phyloP scores from a whole-genome alignment of 1,140 invertebrate species.

The Lucilia sericata region DNA sequence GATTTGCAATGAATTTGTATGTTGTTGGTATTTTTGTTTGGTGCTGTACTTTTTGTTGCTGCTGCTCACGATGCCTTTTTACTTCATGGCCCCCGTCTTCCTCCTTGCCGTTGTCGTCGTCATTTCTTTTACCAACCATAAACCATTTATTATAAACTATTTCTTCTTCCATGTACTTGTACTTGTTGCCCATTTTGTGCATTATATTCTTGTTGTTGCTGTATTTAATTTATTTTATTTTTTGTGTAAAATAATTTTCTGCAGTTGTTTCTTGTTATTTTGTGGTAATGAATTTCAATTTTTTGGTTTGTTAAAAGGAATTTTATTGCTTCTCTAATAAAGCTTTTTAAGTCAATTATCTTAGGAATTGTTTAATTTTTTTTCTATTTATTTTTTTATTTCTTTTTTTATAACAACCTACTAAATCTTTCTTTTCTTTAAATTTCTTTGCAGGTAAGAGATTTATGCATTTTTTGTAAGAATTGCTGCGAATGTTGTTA shows the following conservation, averaged over 20 bases:
- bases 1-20: conserved; percentile 5
- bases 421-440: not conserved
- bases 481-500: no score
- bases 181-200: not conserved
- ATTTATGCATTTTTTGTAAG: no score
- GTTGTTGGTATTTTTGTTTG: conserved; percentile 41
- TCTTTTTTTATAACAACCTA: not conserved
- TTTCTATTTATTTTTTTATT: not conserved
- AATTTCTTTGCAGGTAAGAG: conserved; percentile 15
- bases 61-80: not conserved
- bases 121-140: not conserved
- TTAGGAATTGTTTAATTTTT: conserved; percentile 18
- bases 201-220: not conserved
- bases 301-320: conserved; percentile 19
- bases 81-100: not conserved
- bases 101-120: not conserved
- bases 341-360: conserved; percentile 33
- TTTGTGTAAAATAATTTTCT: not conserved
- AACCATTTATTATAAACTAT: conserved; percentile 39
- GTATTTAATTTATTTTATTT: not conserved
- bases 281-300: conserved; percentile 39
- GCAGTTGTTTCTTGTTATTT: conserved; percentile 4
- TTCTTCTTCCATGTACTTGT: not conserved
- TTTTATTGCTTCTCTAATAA: conserved; percentile 42
- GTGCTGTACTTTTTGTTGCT: conserved; percentile 35